A percentile compares a stretch with the other conserved stretches of the same genome.
Conservation (phyloP, 2,888 invertebrate genomes). For the Shargacucullia verbasci region DNA sequence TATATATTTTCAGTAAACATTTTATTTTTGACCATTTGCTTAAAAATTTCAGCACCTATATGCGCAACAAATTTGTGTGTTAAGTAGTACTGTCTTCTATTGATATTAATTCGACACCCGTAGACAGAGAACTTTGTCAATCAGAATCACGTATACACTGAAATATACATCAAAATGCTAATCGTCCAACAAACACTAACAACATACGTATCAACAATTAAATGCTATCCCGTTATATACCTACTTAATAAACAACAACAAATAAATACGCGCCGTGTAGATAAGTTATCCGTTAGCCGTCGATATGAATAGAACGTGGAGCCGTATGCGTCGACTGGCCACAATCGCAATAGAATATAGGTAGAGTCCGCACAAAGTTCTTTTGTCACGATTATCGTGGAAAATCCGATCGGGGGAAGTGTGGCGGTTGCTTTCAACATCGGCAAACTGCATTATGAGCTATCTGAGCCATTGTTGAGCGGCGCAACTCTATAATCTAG, state of each 20-base stretch:
- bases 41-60: too few relatives aligned
- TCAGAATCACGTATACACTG: too few relatives aligned
- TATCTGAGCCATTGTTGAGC: conserved; percentile 81
- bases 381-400: conserved; percentile 88
- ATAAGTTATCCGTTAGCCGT: conserved; percentile 70
- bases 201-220: conserved; percentile 13
- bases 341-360: conserved; percentile 75
- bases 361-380: conserved; percentile 81
- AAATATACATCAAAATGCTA: neutral
- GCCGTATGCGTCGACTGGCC: conserved; percentile 68
- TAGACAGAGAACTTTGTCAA: too few relatives aligned
- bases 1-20: too few relatives aligned
- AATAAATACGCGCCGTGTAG: conserved; percentile 68
- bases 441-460: conserved; percentile 87
- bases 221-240: conserved; percentile 41
- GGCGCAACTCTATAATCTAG: conserved; percentile 76
- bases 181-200: neutral
- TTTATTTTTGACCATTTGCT: too few relatives aligned
- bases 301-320: conserved; percentile 76
- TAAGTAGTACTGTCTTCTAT: too few relatives aligned
- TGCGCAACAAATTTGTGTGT: too few relatives aligned
- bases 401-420: conserved; percentile 87
- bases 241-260: conserved; percentile 57
- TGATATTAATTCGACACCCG: too few relatives aligned
- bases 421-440: conserved; percentile 84